A percentile compares a stretch with the other conserved stretches of the same genome.
Evolutionary conservation across 1,140 invertebrate species (phyloP).

Genomic region (Pygmarrhopalites habei): DNA sequence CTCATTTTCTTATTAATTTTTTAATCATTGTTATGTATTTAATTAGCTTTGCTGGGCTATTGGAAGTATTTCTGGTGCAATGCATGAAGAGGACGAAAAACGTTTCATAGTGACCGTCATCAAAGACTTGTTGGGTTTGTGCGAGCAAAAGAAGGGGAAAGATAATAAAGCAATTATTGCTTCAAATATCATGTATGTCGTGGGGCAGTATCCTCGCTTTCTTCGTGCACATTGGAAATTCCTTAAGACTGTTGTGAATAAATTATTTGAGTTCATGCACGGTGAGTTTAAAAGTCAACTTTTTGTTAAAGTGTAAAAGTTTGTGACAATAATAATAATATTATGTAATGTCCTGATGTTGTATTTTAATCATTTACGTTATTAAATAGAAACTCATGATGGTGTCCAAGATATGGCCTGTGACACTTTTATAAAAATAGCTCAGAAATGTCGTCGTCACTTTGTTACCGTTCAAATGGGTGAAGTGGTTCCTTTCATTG

Average conservation of each 20-base stretch:
- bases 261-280: conserved; percentile 99
- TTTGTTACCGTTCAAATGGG: conserved; percentile 96
- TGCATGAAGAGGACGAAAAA: conserved; percentile 99
- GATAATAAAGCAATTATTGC: conserved; percentile 99
- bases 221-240: conserved; percentile 99
- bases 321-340: neutral
- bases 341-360: conserved; percentile 8
- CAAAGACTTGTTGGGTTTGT: conserved; percentile 94
- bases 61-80: conserved; percentile 97
- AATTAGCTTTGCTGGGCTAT: conserved; percentile 94
- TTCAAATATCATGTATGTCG: conserved; percentile 99
- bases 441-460: conserved; percentile 95
- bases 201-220: conserved; percentile 98
- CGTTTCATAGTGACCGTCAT: conserved; percentile 98
- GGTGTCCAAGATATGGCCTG: conserved; percentile 99
- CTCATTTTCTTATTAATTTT: too few relatives aligned
- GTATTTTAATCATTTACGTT: too few relatives aligned
- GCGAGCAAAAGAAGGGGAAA: conserved; percentile 99
- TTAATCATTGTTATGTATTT: conserved; percentile 10
- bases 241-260: conserved; percentile 99
- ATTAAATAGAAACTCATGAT: conserved; percentile 87
- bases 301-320: neutral
- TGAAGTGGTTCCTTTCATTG: conserved; percentile 95
- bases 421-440: conserved; percentile 99
- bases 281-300: conserved; percentile 50